phyloP scores from a whole-genome alignment of 2,888 invertebrate species.

The Bruchidius siliquastri region DNA sequence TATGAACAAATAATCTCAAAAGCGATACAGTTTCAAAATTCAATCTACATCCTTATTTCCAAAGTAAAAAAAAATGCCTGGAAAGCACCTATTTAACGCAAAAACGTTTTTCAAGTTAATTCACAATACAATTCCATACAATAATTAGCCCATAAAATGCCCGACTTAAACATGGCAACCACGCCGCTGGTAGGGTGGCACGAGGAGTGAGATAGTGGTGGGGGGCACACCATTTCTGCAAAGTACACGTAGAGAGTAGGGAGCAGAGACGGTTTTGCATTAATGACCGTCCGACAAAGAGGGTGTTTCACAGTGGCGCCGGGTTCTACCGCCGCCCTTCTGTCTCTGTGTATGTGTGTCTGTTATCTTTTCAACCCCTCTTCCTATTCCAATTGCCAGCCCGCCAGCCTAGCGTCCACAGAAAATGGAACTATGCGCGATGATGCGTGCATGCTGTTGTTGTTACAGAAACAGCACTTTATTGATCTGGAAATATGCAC shows the following conservation, averaged over 20 bases:
- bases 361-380: not conserved
- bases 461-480: not conserved
- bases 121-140: no score
- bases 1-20: no score
- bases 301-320: slow-evolving; percentile 21
- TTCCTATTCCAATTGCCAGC: not conserved
- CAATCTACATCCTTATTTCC: no score
- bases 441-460: no score
- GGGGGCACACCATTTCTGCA: slow-evolving; percentile 22
- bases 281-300: slow-evolving; percentile 38
- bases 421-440: not conserved
- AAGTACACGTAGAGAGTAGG: slow-evolving; percentile 30
- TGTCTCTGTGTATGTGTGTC: not conserved
- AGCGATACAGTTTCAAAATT: no score
- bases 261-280: slow-evolving; percentile 36
- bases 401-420: not conserved
- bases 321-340: slow-evolving; percentile 1
- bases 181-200: not conserved
- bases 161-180: not conserved
- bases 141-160: no score
- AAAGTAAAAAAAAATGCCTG: no score
- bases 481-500: not conserved
- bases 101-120: no score
- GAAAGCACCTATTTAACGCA: no score
- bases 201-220: slow-evolving; percentile 21